These are phyloP conservation scores for Zoanthus sansibaricus DNA, from an alignment of 92 coral and sea anemone species.

Conservation along the genomic window DNA sequence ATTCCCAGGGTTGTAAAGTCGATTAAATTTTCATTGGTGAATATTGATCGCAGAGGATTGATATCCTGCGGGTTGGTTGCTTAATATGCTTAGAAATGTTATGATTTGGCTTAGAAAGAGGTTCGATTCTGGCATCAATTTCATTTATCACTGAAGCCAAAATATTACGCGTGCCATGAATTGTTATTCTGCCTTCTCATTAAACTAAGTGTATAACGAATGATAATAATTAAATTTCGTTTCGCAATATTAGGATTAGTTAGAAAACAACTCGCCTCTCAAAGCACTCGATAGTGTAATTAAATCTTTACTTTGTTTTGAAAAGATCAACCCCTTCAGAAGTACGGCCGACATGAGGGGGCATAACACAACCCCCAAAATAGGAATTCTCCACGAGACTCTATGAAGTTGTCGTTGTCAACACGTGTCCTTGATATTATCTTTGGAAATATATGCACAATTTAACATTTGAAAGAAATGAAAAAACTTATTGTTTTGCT, in stretches of 20 bases:
- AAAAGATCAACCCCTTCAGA: slow-evolving; percentile 28
- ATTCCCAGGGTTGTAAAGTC: slow-evolving; percentile 2
- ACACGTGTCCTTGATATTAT: slow-evolving; percentile 71
- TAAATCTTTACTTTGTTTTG: slow-evolving; percentile 63
- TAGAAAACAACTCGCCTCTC: slow-evolving; percentile 67
- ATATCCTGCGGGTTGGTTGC: slow-evolving; percentile 10
- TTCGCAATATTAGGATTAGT: slow-evolving; percentile 74
- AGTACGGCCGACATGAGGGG: neutral
- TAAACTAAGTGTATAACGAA: slow-evolving; percentile 61
- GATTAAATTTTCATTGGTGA: slow-evolving; percentile 27
- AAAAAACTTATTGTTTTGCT: slow-evolving; percentile 75
- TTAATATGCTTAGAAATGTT: slow-evolving; percentile 9
- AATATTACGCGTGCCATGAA: slow-evolving; percentile 72
- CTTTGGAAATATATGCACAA: slow-evolving; percentile 60
- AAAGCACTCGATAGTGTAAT: slow-evolving; percentile 73
- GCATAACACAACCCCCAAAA: neutral
- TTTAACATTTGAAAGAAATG: slow-evolving; percentile 82
- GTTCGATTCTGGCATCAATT: slow-evolving; percentile 5
- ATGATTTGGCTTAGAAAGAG: slow-evolving; percentile 19
- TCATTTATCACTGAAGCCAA: neutral
- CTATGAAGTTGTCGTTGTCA: slow-evolving; percentile 6
- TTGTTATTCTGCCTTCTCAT: slow-evolving; percentile 49
- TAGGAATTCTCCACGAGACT: slow-evolving; percentile 20
- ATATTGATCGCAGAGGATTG: slow-evolving; percentile 1
- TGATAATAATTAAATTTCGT: slow-evolving; percentile 79